phyloP scores from a whole-genome alignment of 2,797 vertebrate species.

The Rhinophrynus dorsalis region DNA sequence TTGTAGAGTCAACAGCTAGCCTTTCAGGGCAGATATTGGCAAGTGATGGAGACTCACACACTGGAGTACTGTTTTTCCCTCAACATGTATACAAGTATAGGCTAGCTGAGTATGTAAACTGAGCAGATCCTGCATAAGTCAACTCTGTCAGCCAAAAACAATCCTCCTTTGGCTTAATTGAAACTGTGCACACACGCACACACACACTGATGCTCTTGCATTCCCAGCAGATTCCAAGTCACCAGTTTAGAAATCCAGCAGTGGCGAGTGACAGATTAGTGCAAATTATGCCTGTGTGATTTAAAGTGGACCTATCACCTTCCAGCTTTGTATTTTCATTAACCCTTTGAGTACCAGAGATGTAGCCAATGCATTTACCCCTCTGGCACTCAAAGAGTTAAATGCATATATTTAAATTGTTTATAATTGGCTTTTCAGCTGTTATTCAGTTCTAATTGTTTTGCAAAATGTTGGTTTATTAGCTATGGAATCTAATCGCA shows the following conservation, averaged over 20 bases:
- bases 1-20: slow-evolving; percentile 38
- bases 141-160: slow-evolving; percentile 31
- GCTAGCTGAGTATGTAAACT: slow-evolving; percentile 32
- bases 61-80: slow-evolving; percentile 23
- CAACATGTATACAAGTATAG: slow-evolving; percentile 40
- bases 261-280: neutral
- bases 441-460: no score
- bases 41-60: slow-evolving; percentile 27
- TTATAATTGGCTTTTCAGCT: no score
- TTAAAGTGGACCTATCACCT: no score
- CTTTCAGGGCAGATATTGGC: slow-evolving; percentile 40
- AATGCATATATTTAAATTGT: no score
- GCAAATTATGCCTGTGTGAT: neutral
- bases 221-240: neutral
- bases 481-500: no score
- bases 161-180: slow-evolving; percentile 35
- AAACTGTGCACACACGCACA: slow-evolving; percentile 19
- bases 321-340: no score
- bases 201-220: neutral
- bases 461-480: no score
- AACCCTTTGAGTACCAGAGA: no score
- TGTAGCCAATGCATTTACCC: no score
- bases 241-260: neutral
- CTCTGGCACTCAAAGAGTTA: no score
- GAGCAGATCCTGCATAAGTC: slow-evolving; percentile 30